Base-by-base conservation (phyloP, 2,888 invertebrate species). In the Eudasyphora cyanicolor region DNA sequence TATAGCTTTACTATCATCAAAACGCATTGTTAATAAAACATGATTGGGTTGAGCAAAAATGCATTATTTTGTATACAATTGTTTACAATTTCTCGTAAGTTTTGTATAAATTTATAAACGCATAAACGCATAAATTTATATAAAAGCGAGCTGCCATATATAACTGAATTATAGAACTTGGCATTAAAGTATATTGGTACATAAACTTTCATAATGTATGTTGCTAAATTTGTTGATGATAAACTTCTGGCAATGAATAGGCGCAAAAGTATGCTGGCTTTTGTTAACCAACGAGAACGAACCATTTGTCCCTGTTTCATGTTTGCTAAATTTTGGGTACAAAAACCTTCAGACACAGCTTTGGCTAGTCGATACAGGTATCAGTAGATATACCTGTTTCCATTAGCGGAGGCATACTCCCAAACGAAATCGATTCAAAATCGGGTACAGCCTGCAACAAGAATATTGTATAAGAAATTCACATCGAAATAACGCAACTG, bases 351-450 rank as follows among this genome's bases (percentile, higher is more conserved):
- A 6, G 49, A 49, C 14, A n/a, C 49, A 49, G 49, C 12, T 7
- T 35, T 35, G 12, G 17, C 17, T n/a, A n/a, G n/a, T n/a, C n/a
- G n/a, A n/a, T n/a, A n/a, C n/a, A n/a, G n/a, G n/a, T n/a, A n/a
- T n/a, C 6, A 49, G 49, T 19, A 10, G 19, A 4, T 54, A 54
- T 17, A 54, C 19, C n/a, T 17, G 54, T 19, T 54, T 54, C 24
- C 19, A 54, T 54, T 54, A 21, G 19, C 19, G 21, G 54, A 21
- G 54, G 54, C 54, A n/a, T n/a, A n/a, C n/a, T n/a, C n/a, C n/a
- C n/a, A n/a, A 54, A 54, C 19, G 54, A 21, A 54, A 54, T 54
- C 54, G 54, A 54, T 54, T 54, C 17, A 54, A 54, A 54, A 54
- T 54, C 54, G 6, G 19, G 54, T 10, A 19, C 54, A 54, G 19